Conservation (phyloP, 2,888 invertebrate species). For the Drosophila rellima region DNA sequence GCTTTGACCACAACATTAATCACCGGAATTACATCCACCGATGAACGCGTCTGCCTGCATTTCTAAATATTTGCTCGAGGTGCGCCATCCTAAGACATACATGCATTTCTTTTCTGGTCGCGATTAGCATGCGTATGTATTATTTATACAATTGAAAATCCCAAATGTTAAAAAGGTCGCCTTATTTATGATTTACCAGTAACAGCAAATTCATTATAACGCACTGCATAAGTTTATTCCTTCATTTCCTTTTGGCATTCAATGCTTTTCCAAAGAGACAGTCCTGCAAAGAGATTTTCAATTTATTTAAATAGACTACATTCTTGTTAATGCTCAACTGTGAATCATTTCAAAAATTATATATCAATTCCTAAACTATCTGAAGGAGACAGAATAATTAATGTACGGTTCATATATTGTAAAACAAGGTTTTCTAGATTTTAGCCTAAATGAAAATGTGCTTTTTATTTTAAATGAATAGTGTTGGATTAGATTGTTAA, state of each 20-base stretch:
- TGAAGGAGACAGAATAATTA: neutral
- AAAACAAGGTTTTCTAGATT: conserved; percentile 7
- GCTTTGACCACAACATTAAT: conserved; percentile 18
- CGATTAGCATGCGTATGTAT: conserved; percentile 31
- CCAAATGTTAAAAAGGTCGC: conserved; percentile 39
- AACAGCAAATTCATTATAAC: conserved; percentile 19
- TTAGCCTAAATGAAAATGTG: conserved; percentile 10
- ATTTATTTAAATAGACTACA: conserved; percentile 19
- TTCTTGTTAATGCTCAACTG: conserved; percentile 40
- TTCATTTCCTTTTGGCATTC: conserved; percentile 35
- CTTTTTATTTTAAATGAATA: conserved; percentile 20
- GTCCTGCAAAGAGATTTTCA: conserved; percentile 34
- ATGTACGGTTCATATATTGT: conserved; percentile 4
- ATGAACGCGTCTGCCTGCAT: conserved; percentile 52
- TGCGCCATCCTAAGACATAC: conserved; percentile 55
- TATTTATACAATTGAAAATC: conserved; percentile 42
- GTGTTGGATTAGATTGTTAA: conserved; percentile 9
- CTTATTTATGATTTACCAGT: conserved; percentile 30
- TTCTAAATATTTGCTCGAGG: conserved; percentile 28
- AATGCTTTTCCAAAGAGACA: conserved; percentile 51
- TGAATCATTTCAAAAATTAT: conserved; percentile 13
- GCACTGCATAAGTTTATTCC: conserved; percentile 14
- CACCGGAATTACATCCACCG: conserved; percentile 36
- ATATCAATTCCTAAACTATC: conserved; percentile 3
- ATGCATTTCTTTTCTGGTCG: conserved; percentile 64